A percentile compares a stretch with the other conserved stretches of the same genome.
Conservation (phyloP, 2,888 invertebrate genomes). For the Erpobdella octoculata region DNA sequence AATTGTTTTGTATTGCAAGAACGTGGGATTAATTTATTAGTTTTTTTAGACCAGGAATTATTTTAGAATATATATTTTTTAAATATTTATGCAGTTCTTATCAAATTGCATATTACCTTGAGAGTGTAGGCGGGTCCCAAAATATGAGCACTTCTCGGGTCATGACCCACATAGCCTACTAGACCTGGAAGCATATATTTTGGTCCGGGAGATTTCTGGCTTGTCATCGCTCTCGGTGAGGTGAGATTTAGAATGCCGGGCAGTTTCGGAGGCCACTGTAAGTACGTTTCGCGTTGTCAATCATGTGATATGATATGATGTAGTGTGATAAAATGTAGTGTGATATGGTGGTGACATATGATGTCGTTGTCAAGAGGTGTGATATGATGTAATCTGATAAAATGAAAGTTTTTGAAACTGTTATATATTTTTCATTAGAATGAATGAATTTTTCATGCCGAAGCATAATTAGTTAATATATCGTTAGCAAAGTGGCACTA, state of each 20-base stretch:
- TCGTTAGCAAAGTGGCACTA: too few relatives aligned
- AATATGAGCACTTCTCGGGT: conserved; percentile 9
- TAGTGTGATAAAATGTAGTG: not conserved
- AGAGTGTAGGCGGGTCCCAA: not conserved
- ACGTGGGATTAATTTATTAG: too few relatives aligned
- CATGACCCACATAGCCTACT: not conserved
- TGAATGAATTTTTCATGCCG: not conserved
- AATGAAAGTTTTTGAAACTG: not conserved
- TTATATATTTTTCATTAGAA: not conserved
- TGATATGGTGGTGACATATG: too few relatives aligned
- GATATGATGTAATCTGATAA: not conserved
- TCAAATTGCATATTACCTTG: not conserved
- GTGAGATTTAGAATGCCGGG: conserved; percentile 16
- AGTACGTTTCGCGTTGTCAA: not conserved
- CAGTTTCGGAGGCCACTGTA: conserved; percentile 19
- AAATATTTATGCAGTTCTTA: not conserved
- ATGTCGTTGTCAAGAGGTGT: not conserved
- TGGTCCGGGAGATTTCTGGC: not conserved
- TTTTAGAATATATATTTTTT: not conserved
- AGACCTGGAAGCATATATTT: conserved; percentile 9
- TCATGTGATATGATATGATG: not conserved
- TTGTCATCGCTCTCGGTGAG: not conserved
- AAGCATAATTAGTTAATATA: too few relatives aligned
- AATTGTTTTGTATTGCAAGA: too few relatives aligned
- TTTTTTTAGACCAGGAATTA: too few relatives aligned